Conservation (phyloP, 2,113 vertebrate species). For the Hyperoodon ampullatus region DNA sequence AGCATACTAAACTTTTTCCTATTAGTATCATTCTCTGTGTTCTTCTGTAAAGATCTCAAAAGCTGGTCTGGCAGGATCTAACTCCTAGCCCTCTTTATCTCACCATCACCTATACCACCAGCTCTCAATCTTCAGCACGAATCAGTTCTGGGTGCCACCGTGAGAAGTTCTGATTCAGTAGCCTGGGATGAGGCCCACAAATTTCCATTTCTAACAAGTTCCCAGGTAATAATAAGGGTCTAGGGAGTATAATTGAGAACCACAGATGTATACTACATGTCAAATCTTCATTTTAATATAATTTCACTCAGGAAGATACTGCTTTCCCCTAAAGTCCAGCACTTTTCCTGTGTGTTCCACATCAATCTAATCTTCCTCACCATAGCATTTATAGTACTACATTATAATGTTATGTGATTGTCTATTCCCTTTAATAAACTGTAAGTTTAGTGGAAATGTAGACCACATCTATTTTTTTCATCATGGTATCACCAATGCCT, state of each 20-base stretch:
- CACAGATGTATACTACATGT: background rate
- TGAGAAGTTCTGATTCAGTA: background rate
- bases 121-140: background rate
- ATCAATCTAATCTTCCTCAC: background rate
- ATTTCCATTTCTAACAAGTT: background rate
- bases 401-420: background rate
- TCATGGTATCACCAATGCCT: background rate
- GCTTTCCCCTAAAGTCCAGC: background rate
- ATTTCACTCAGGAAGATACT: background rate
- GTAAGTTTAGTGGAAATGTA: background rate
- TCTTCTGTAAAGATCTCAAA: background rate
- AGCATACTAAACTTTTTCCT: background rate
- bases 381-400: background rate
- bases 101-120: background rate
- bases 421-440: background rate
- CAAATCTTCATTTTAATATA: background rate
- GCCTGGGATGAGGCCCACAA: background rate
- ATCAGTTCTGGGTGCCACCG: background rate
- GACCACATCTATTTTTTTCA: background rate
- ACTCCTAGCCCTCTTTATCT: background rate
- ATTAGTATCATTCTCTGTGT: background rate
- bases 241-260: background rate
- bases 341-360: background rate
- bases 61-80: background rate
- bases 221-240: background rate